Percentiles rank a stretch among this genome's conserved stretches.
Conservation (phyloP, 2,797 vertebrate genomes). For the Rhabdomys pumilio region DNA sequence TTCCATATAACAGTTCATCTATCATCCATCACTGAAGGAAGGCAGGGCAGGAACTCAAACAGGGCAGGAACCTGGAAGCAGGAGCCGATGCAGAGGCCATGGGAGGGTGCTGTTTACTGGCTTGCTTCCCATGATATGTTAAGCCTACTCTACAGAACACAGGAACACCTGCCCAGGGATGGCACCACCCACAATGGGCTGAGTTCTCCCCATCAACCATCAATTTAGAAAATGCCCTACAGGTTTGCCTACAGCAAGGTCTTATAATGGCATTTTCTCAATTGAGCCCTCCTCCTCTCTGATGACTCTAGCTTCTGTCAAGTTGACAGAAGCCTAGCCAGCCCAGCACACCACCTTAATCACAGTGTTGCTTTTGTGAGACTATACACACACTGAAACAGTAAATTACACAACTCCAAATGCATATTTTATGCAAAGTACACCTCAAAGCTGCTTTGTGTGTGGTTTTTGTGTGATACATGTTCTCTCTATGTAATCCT, state of each 20-base stretch:
- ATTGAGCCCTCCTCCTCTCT: not conserved
- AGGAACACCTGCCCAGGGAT: not conserved
- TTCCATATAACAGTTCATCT: not conserved
- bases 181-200: not conserved
- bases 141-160: not conserved
- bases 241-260: not conserved
- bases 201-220: not conserved
- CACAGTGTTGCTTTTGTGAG: not conserved
- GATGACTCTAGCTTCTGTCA: not conserved
- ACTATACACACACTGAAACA: not conserved
- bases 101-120: not conserved
- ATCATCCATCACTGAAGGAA: not conserved
- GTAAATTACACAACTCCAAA: conserved; percentile 3
- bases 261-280: not conserved
- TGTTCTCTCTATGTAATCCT: not conserved
- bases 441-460: not conserved
- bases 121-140: not conserved
- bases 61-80: not conserved
- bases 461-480: not conserved
- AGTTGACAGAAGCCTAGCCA: not conserved
- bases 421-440: not conserved
- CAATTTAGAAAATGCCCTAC: not conserved
- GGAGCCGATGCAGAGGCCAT: not conserved
- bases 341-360: not conserved
- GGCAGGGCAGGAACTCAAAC: not conserved